phyloP scores from a whole-genome alignment of 2,113 vertebrate species.

The Megaceryle torquata region DNA sequence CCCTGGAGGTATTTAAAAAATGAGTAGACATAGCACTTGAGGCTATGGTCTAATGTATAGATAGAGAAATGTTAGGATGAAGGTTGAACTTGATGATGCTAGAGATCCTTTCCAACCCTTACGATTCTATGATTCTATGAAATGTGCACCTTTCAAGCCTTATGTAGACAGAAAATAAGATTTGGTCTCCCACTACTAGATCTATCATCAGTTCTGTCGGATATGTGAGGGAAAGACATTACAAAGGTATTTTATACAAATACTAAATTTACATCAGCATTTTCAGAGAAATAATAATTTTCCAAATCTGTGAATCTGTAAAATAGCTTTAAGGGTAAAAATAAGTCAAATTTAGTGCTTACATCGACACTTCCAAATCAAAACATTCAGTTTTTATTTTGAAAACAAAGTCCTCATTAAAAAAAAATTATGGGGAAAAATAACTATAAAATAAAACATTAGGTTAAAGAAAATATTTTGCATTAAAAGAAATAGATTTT shows the following conservation, averaged over 20 bases:
- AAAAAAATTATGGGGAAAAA: background rate
- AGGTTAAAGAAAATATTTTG: background rate
- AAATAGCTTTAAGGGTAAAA: background rate
- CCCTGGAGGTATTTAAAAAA: too few species aligned
- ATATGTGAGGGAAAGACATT: background rate
- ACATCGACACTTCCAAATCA: background rate
- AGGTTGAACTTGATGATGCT: too few species aligned
- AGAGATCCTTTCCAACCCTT: too few species aligned
- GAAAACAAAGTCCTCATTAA: background rate
- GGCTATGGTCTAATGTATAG: too few species aligned
- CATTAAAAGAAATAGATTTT: background rate
- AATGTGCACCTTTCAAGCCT: background rate
- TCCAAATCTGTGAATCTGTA: background rate
- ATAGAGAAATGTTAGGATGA: too few species aligned
- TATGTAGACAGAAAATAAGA: background rate
- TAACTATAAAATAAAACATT: background rate
- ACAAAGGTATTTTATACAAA: background rate
- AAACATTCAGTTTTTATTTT: background rate
- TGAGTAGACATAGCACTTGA: too few species aligned
- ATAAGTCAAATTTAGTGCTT: background rate
- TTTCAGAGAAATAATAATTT: background rate
- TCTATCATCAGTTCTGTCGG: background rate
- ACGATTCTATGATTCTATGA: too few species aligned
- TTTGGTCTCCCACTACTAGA: background rate
- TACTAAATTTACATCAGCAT: background rate